Evolutionary conservation across 2,888 invertebrate genomes (phyloP), one percentile per base, ranked within the genome.

Genomic region (Sinelater perroti): DNA sequence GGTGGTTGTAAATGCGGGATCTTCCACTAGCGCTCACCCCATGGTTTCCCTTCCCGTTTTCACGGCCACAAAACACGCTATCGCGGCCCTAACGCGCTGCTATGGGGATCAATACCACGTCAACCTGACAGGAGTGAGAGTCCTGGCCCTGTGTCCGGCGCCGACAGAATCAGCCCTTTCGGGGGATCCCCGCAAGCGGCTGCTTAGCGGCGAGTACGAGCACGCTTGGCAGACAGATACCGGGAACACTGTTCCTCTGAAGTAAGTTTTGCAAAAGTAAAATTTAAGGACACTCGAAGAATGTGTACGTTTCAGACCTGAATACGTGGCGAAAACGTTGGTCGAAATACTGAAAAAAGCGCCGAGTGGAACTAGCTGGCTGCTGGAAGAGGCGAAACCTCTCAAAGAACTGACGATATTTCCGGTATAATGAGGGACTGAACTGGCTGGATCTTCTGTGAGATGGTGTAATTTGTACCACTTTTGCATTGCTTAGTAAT

Each of bases 71-170:
- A 90, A 90, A 73, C 88, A 89, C 70, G 90, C 89, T 0, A 85
- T 90, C 14, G 85, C 89, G 10, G 89, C 88, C 31, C 82, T 90
- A 55, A 88, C 89, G 1, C 83, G 88, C 65, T 86, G 89, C 36
- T 89, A 89, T 70, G 90, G 90, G 69, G 88, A 90, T 72, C 84
- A 86, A 66, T 89, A 88, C 73, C 90, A 90, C 75, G 86, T 87
- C 51, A 86, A 85, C 65, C 72, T 87, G 65, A 89, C 89, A 1
- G 89, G 89, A 0, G 87, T 90, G 7, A 80, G 86, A 63, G 88
- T 89, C 36, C 82, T 90, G 74, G 86, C 87, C 33, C 77, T 89
- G 33, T 90, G 90, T 70, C 88, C 89, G 1, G 85, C 87, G 3
- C 83, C 87, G 6, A 87, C 89, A 0, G 86, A 87, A 70, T 85